Evolutionary conservation across 2,888 invertebrate species (phyloP).

Genomic region (Morpho achilles): DNA sequence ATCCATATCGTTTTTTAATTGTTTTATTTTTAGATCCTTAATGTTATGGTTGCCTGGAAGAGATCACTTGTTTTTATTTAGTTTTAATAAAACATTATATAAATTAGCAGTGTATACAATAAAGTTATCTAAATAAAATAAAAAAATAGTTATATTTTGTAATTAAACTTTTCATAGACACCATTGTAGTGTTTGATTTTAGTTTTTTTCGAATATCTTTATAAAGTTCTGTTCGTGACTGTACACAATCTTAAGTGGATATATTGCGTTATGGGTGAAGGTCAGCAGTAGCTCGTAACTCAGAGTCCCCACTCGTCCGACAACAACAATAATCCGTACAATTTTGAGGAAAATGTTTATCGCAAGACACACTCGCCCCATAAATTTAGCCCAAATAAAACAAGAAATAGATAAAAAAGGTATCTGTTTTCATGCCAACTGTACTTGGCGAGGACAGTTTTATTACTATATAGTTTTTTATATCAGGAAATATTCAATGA

Average conservation of each 20-base stretch:
- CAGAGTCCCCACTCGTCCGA: slow-evolving; percentile 57
- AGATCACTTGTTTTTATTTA: too few relatives aligned
- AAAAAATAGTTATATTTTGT: too few relatives aligned
- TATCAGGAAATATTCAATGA: not conserved
- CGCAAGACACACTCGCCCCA: slow-evolving; percentile 67
- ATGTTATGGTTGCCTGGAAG: too few relatives aligned
- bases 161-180: too few relatives aligned
- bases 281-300: slow-evolving; percentile 65
- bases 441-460: slow-evolving; percentile 45
- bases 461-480: slow-evolving; percentile 4
- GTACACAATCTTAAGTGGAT: slow-evolving; percentile 22
- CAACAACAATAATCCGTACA: slow-evolving; percentile 72
- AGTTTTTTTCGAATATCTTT: not conserved
- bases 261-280: slow-evolving; percentile 39
- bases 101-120: too few relatives aligned
- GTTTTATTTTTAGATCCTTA: too few relatives aligned
- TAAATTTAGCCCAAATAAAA: slow-evolving; percentile 72
- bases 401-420: slow-evolving; percentile 69
- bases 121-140: too few relatives aligned
- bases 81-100: too few relatives aligned
- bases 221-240: slow-evolving; percentile 2
- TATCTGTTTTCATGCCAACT: slow-evolving; percentile 21
- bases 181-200: too few relatives aligned
- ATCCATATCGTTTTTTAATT: too few relatives aligned
- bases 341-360: slow-evolving; percentile 73